Percentiles rank a stretch among this genome's conserved stretches.
Evolutionary conservation across 2,888 invertebrate genomes (phyloP).

Genomic region (Platycheirus albimanus): DNA sequence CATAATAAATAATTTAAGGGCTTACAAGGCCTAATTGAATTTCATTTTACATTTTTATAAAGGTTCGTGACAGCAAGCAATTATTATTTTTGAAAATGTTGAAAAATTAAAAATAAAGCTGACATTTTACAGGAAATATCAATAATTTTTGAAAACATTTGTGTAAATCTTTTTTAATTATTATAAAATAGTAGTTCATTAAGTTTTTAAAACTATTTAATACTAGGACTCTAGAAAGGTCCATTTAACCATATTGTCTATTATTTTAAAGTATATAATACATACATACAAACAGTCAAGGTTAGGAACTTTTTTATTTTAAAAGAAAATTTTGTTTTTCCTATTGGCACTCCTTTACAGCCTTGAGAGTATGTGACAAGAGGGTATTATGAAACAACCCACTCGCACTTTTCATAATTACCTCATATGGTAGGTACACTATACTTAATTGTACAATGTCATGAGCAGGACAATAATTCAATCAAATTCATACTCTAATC

Average conservation of each 20-base stretch:
- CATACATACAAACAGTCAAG: no score
- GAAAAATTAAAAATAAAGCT: background rate
- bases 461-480: conserved; percentile 18
- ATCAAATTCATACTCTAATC: conserved; percentile 15
- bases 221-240: no score
- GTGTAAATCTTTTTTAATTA: no score
- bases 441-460: conserved; percentile 21
- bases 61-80: conserved; percentile 2
- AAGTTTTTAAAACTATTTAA: no score
- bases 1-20: no score
- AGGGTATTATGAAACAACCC: conserved; percentile 3
- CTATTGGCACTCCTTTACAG: conserved; percentile 22
- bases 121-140: no score
- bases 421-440: background rate
- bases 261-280: no score
- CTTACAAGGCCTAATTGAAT: background rate
- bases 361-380: conserved; percentile 15
- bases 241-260: no score
- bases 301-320: no score
- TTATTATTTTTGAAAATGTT: background rate
- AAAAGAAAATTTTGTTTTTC: no score
- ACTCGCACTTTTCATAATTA: conserved; percentile 40
- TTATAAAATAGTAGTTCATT: no score
- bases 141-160: no score
- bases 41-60: background rate